Percentiles rank a stretch among this genome's conserved stretches.
Evolutionary conservation across 2,888 invertebrate species (phyloP).

Genomic region (Lycaena phlaeas): DNA sequence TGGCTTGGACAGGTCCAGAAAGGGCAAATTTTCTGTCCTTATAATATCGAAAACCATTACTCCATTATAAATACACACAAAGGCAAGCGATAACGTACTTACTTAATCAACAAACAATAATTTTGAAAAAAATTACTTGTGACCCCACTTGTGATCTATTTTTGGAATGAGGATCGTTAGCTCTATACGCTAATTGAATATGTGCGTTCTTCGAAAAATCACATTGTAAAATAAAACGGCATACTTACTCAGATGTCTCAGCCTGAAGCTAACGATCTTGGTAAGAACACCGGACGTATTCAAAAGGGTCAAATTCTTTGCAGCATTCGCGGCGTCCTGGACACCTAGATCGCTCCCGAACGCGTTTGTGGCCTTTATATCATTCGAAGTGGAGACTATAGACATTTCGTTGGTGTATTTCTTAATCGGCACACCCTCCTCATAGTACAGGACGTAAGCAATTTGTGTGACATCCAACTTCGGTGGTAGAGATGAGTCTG

Average conservation of each 20-base stretch:
- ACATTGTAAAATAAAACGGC: neutral
- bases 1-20: too few relatives aligned
- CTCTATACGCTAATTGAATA: too few relatives aligned
- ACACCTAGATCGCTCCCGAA: conserved; percentile 52
- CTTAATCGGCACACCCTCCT: conserved; percentile 44
- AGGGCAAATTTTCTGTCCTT: too few relatives aligned
- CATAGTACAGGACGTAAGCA: conserved; percentile 60
- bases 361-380: conserved; percentile 44
- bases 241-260: conserved; percentile 58
- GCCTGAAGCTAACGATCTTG: conserved; percentile 54
- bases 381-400: conserved; percentile 35
- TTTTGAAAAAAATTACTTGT: too few relatives aligned
- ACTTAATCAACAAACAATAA: too few relatives aligned
- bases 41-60: too few relatives aligned
- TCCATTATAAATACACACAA: too few relatives aligned
- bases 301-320: conserved; percentile 50
- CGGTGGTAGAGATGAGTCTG: conserved; percentile 28
- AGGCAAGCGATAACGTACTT: too few relatives aligned
- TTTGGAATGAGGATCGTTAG: too few relatives aligned
- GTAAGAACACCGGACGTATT: conserved; percentile 52
- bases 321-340: conserved; percentile 40
- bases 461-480: conserved; percentile 41
- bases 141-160: too few relatives aligned
- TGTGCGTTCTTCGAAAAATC: too few relatives aligned
- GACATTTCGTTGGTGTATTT: conserved; percentile 36